phyloP scores from a whole-genome alignment of 2,113 vertebrate genomes.

The Colaptes auratus region DNA sequence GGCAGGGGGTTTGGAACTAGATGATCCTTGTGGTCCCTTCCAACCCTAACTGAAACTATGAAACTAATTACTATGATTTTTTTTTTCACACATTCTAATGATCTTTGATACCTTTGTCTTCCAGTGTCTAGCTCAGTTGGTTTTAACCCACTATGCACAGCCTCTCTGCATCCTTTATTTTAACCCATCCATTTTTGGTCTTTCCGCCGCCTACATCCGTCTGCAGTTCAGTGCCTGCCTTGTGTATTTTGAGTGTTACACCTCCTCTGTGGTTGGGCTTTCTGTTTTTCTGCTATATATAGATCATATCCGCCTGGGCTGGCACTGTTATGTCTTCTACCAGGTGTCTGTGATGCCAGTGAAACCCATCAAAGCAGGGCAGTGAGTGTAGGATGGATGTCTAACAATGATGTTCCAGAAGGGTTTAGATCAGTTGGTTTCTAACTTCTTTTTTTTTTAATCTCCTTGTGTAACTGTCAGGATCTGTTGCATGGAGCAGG shows the following conservation, averaged over 20 bases:
- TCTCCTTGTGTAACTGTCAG: neutral
- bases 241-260: slow-evolving; percentile 50
- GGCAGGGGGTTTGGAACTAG: too few relatives aligned
- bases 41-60: too few relatives aligned
- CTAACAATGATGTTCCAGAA: neutral
- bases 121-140: neutral
- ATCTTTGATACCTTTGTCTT: neutral
- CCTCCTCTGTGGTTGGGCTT: slow-evolving; percentile 54
- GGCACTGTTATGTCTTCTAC: neutral
- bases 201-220: slow-evolving; percentile 64
- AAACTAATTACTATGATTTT: neutral
- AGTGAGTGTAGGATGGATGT: neutral
- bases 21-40: too few relatives aligned
- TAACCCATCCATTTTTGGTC: slow-evolving; percentile 44
- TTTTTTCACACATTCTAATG: neutral
- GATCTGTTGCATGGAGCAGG: neutral
- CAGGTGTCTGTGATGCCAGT: neutral
- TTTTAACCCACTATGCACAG: neutral
- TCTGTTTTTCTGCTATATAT: slow-evolving; percentile 30
- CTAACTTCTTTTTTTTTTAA: neutral
- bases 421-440: neutral
- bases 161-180: slow-evolving; percentile 22
- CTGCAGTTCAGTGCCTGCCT: slow-evolving; percentile 39
- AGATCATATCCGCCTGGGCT: slow-evolving; percentile 24
- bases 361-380: slow-evolving; percentile 2